Conservation (phyloP, 2,797 vertebrate species). For the Xenopus petersii region DNA sequence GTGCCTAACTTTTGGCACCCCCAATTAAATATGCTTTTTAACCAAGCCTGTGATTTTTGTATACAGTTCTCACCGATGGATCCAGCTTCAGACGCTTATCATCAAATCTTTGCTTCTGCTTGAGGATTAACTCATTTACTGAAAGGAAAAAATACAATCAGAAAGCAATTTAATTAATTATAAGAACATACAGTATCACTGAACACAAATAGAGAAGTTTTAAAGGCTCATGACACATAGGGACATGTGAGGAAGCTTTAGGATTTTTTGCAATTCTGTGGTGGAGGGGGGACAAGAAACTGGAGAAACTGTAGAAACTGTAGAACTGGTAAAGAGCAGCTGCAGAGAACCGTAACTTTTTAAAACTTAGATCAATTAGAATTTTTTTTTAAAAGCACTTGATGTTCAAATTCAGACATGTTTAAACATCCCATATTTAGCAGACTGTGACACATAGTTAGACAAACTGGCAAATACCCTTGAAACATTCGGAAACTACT, state of each 20-base stretch:
- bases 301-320: too few relatives aligned
- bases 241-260: too few relatives aligned
- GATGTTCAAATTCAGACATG: too few relatives aligned
- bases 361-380: too few relatives aligned
- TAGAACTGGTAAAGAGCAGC: background rate
- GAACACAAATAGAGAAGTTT: background rate
- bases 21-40: background rate
- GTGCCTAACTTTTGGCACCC: too few relatives aligned
- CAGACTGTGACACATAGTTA: too few relatives aligned
- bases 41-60: background rate
- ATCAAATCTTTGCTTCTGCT: conserved; percentile 95
- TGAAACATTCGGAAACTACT: too few relatives aligned
- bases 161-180: background rate
- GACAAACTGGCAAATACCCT: too few relatives aligned
- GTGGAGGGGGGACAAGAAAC: too few relatives aligned
- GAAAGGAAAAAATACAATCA: conserved; percentile 53
- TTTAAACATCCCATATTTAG: too few relatives aligned
- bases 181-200: background rate
- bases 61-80: conserved; percentile 84
- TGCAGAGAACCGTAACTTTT: background rate
- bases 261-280: too few relatives aligned
- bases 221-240: background rate
- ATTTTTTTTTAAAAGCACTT: too few relatives aligned
- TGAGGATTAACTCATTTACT: conserved; percentile 99
- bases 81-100: conserved; percentile 96